Base-by-base conservation (phyloP, 1,140 invertebrate species). In the Drosophila leontia region DNA sequence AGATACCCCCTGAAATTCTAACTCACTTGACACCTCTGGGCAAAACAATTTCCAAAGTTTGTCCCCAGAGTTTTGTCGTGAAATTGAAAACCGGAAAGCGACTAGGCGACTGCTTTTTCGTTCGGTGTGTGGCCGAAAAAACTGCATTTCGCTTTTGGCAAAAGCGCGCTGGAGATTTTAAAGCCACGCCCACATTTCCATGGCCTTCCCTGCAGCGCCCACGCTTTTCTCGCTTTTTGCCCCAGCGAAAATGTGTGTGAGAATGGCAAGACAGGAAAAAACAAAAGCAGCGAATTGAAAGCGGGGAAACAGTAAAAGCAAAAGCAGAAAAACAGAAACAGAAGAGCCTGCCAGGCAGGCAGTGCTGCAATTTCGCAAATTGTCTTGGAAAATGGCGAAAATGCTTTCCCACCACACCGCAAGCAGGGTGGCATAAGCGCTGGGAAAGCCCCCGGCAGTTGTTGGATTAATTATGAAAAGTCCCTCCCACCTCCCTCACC, bases 381-480 rank as follows among this genome's bases (percentile, higher is more conserved):
- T 87, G 84, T 88, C 84, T 88, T 88, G 77, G 82, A 87, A 74
- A 74, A 88, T 75, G 78, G 69, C 53, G 50, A 68, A 77, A 83
- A 78, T 70, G 80, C 71, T 83, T 79, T 76, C 45, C 62, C 75
- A 82, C 37, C 60, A 59, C 72, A 81, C 50, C 79, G 57, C 57
- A 84, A 75, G 78, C 62, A 13, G 70, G 61, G 61, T 64, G 62
- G 80, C 61, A 55, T 76, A 83, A 79, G 71, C 65, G 74, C 80
- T 88, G 80, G 84, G 84, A 87, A 84, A 84, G 84, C 85, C 74
- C 53, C 35, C 78, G 74, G 85, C 84, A 90, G 81, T 88, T 80
- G 85, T 90, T 84, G 84, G 85, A 88, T 88, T 88, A 88, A 88
- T 88, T 88, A 88, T 88, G 84, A 88, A 88, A 88, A 88, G 78